Evolutionary conservation across 1,140 invertebrate genomes (phyloP).

Genomic region (Mercenaria mercenaria): DNA sequence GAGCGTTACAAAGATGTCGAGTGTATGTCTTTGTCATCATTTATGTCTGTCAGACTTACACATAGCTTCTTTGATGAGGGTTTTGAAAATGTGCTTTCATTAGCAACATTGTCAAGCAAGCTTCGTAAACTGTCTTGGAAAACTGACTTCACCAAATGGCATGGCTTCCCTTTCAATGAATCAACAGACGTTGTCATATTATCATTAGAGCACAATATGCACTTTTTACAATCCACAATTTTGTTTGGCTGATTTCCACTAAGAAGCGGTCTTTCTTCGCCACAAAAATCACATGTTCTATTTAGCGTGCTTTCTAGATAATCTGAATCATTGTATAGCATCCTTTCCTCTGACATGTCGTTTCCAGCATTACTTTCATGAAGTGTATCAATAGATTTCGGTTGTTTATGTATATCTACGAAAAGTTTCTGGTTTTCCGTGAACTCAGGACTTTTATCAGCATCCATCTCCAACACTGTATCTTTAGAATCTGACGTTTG

Average conservation of each 20-base stretch:
- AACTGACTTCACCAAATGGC: conserved; percentile 6
- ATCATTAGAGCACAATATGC: not conserved
- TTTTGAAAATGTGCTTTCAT: not conserved
- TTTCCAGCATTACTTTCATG: not conserved
- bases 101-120: not conserved
- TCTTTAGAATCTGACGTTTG: not conserved
- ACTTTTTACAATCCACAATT: not conserved
- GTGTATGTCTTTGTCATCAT: not conserved
- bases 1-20: not conserved
- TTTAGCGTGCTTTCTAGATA: not conserved
- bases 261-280: not conserved
- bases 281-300: not conserved
- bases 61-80: not conserved
- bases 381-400: not conserved
- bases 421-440: not conserved
- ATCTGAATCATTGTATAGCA: not conserved
- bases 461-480: not conserved
- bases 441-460: not conserved
- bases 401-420: conserved; percentile 10
- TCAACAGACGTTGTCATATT: not conserved
- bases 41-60: not conserved
- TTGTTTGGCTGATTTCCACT: not conserved
- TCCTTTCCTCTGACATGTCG: not conserved
- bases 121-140: conserved; percentile 1
- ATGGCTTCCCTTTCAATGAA: not conserved